Base-by-base conservation (phyloP, 2,888 invertebrate genomes). In the Aphidoletes aphidimyza region DNA sequence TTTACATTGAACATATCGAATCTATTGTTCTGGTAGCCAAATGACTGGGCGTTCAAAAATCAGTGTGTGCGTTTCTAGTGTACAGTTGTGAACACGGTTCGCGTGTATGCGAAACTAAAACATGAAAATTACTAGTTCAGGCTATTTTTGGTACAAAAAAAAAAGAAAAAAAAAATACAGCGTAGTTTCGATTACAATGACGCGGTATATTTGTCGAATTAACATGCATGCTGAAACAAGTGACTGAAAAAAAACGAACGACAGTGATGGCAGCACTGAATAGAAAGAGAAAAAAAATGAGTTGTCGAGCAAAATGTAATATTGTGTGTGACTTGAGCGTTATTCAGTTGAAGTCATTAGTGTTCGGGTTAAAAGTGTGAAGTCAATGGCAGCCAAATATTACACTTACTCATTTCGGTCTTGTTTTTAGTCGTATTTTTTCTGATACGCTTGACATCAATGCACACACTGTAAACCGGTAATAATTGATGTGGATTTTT, bases 11-110 rank as follows among this genome's bases (percentile, higher is more conserved):
- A 30, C 30, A 9, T 69, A 30, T 69, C 69, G 69, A 69, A 69
- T 69, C 69, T 69, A 69, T 69, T 69, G 69, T 69, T 69, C 69
- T 69, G 69, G 11, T 69, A 69, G 69, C 22, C 54, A 54, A 54
- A 54, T 54, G 3, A 54, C 54, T 9, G 6, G 2, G 9, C 2
- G 17, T 19, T 17, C 17, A 47, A 47, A 47, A 19, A 2, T 2
- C 8, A 47, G 19, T 11, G 17, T 47, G 17, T 14, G 17, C 47
- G 19, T 19, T 6, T 47, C 17, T 30, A 22, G 22, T 54, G 22
- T 22, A 22, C 22, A n/a, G n/a, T n/a, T n/a, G n/a, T n/a, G n/a
- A n/a, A n/a, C n/a, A n/a, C n/a, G n/a, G n/a, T 22, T 54, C 22
- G 69, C 30, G 34, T 69, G 69, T 69, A 69, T 69, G 14, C 30